Percentiles rank a stretch among this genome's conserved stretches.
phyloP scores from a whole-genome alignment of 2,113 vertebrate genomes.

The Menidia beryllina region DNA sequence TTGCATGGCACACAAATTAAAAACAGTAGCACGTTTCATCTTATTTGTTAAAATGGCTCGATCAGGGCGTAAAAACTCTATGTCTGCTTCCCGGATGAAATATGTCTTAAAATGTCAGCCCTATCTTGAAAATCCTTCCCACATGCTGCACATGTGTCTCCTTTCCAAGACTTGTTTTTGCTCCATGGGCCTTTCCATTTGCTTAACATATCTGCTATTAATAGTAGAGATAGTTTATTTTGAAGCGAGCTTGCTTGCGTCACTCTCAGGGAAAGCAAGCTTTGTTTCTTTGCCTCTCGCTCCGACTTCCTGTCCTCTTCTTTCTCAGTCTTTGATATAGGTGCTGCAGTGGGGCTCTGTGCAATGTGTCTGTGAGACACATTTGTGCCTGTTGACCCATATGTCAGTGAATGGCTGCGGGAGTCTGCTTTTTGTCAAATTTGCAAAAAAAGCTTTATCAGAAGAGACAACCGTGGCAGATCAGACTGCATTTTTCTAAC shows the following conservation, averaged over 20 bases:
- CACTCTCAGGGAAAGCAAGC: not conserved
- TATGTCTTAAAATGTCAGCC: not conserved
- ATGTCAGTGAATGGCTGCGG: slow-evolving; percentile 19
- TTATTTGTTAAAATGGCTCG: not conserved
- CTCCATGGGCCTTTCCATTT: not conserved
- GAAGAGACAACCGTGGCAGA: slow-evolving; percentile 17
- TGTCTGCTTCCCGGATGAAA: too few species aligned
- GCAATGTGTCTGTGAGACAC: slow-evolving; percentile 39
- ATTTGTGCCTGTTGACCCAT: slow-evolving; percentile 50
- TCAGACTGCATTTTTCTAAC: slow-evolving; percentile 38
- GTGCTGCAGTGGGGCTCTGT: slow-evolving; percentile 38
- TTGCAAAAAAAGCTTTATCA: not conserved
- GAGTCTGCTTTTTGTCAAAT: slow-evolving; percentile 55
- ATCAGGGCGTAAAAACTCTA: not conserved
- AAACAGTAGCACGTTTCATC: not conserved
- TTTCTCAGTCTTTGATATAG: slow-evolving; percentile 28
- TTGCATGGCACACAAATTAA: not conserved
- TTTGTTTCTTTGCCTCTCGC: slow-evolving; percentile 16
- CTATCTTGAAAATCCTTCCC: not conserved
- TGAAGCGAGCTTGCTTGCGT: not conserved
- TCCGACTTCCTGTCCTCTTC: slow-evolving; percentile 16
- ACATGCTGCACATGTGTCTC: not conserved
- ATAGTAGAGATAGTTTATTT: not conserved
- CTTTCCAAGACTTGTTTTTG: not conserved
- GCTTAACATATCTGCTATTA: not conserved